phyloP scores from a whole-genome alignment of 2,797 vertebrate species.

The Neosilurus hyrtlii region DNA sequence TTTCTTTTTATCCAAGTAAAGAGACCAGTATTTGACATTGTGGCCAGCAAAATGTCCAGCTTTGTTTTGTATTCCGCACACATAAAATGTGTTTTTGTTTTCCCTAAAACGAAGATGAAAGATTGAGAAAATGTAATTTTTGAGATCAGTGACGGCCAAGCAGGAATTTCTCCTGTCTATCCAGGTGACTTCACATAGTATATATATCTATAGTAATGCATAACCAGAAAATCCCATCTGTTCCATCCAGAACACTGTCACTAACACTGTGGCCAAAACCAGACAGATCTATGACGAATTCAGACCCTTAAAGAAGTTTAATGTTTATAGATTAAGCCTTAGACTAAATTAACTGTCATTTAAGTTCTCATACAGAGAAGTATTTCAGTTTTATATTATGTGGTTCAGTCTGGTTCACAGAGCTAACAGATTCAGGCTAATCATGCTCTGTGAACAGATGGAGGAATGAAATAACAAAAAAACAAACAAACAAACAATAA shows the following conservation, averaged over 20 bases:
- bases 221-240: conserved; percentile 57
- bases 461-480: conserved; percentile 7
- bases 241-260: conserved; percentile 45
- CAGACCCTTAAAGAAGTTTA: conserved; percentile 14
- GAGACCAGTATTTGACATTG: too few species aligned
- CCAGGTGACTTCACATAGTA: conserved; percentile 37
- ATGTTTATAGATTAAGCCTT: conserved; percentile 16
- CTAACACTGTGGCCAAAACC: conserved; percentile 15
- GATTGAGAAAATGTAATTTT: conserved; percentile 33
- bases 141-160: conserved; percentile 36
- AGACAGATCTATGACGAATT: conserved; percentile 23
- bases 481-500: too few species aligned
- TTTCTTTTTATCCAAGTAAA: neutral
- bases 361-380: neutral
- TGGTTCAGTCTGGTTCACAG: too few species aligned
- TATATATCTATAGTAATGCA: conserved; percentile 36
- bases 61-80: neutral
- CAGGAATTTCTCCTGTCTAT: conserved; percentile 34
- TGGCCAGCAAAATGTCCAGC: neutral
- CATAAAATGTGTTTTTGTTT: conserved; percentile 23
- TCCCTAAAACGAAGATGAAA: conserved; percentile 26
- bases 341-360: conserved; percentile 19
- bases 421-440: conserved; percentile 29
- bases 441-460: conserved; percentile 36
- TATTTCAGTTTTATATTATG: conserved; percentile 13